Percentiles rank a stretch among this genome's conserved stretches.
Evolutionary conservation across 2,113 vertebrate species (phyloP).

Genomic region (Pica pica): DNA sequence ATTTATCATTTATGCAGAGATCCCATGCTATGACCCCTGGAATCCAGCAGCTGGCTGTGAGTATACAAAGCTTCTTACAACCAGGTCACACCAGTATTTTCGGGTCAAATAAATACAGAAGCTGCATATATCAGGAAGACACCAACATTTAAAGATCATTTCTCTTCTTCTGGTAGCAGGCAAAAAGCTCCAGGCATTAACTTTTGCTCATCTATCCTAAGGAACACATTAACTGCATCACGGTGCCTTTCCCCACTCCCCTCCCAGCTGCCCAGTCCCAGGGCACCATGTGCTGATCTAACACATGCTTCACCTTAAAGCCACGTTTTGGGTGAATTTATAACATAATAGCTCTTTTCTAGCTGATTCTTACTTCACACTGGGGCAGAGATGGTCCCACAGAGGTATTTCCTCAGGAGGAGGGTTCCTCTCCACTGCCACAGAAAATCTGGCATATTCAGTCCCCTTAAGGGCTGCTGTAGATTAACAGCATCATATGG

Average conservation of each 20-base stretch:
- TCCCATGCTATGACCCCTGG: rapidly evolving
- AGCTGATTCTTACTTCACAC: background rate
- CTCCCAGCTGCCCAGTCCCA: background rate
- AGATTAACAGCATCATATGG: background rate
- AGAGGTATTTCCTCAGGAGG: background rate
- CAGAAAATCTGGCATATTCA: background rate
- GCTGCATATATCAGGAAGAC: background rate
- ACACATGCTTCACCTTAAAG: background rate
- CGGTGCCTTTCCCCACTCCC: rapidly evolving
- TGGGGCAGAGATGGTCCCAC: background rate
- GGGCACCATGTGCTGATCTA: background rate
- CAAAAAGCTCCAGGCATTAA: background rate
- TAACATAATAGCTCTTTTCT: background rate
- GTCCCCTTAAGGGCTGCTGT: background rate
- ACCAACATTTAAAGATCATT: background rate
- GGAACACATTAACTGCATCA: background rate
- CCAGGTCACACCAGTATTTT: background rate
- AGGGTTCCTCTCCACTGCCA: background rate
- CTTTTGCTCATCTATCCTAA: background rate
- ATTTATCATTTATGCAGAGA: background rate
- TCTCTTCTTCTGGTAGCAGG: background rate
- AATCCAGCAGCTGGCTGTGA: background rate
- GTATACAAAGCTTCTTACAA: background rate
- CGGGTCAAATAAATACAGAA: background rate
- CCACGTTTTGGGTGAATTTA: background rate